phyloP scores from a whole-genome alignment of 2,888 invertebrate genomes.

The Philhelius pedissequus region DNA sequence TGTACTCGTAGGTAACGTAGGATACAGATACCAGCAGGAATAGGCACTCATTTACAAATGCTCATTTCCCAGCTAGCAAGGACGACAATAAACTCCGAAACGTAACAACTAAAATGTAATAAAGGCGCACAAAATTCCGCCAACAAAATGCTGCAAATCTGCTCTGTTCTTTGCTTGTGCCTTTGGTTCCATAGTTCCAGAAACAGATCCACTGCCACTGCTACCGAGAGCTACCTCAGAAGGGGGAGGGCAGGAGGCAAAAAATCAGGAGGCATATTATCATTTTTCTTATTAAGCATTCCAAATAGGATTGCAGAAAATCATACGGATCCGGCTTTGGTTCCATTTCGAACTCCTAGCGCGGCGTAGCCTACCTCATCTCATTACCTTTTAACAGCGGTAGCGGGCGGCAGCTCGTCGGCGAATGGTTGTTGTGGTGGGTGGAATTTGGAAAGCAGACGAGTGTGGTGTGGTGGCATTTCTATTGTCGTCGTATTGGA shows the following conservation, averaged over 20 bases:
- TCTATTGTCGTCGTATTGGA: neutral
- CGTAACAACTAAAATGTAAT: constrained; percentile 57
- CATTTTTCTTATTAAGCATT: constrained; percentile 64
- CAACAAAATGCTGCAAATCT: constrained; percentile 3
- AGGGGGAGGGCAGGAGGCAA: constrained; percentile 13
- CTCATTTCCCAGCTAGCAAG: constrained; percentile 53
- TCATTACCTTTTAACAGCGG: constrained; percentile 61
- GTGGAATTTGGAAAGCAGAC: neutral
- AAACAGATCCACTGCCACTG: neutral
- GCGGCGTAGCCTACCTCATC: neutral
- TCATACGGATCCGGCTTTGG: constrained; percentile 16
- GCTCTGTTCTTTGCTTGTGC: neutral
- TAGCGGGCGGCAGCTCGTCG: no score
- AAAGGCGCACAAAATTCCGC: constrained; percentile 40
- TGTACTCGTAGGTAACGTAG: neutral
- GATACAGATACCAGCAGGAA: neutral
- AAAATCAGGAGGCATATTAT: constrained; percentile 55
- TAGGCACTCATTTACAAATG: constrained; percentile 61
- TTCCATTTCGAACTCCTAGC: neutral
- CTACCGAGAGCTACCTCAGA: neutral
- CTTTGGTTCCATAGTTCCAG: neutral
- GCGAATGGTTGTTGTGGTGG: neutral
- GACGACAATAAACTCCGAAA: constrained; percentile 61
- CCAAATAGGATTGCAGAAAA: constrained; percentile 56
- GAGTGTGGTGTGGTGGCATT: neutral